A percentile compares a stretch with the other conserved stretches of the same genome.
These are phyloP conservation scores for Emydoidea blandingii DNA, from an alignment of 2,797 vertebrate genomes.

Conservation along the genomic window DNA sequence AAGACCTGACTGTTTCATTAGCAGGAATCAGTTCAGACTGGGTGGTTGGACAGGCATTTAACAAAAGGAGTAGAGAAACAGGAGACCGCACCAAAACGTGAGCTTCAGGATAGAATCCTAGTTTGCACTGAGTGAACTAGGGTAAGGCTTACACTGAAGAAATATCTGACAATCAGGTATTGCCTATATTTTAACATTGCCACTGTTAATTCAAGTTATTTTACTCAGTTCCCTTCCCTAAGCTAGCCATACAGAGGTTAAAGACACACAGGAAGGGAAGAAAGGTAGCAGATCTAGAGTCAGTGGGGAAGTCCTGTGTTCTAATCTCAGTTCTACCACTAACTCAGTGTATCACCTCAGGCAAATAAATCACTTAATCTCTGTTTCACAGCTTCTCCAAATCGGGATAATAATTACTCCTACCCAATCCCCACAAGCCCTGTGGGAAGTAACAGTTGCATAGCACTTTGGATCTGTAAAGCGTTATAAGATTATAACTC, in stretches of 20 bases:
- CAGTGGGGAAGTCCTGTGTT: background rate
- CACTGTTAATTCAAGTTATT: background rate
- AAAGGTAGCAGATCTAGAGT: background rate
- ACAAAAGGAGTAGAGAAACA: rapidly evolving
- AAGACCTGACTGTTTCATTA: background rate
- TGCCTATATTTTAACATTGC: background rate
- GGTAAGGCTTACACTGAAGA: background rate
- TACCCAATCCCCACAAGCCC: background rate
- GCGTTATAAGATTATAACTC: background rate
- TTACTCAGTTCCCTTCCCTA: background rate
- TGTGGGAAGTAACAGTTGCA: background rate
- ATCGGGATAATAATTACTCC: background rate
- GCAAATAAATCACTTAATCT: background rate
- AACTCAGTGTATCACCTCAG: background rate
- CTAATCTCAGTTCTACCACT: background rate
- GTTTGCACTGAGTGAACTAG: background rate
- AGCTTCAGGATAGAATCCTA: background rate
- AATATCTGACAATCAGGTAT: background rate
- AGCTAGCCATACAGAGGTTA: background rate
- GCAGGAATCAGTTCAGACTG: background rate
- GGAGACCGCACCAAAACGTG: background rate
- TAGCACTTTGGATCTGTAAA: background rate
- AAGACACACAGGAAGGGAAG: background rate
- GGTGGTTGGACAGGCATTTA: background rate
- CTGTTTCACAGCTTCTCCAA: background rate